Evolutionary conservation across 1,140 invertebrate species (phyloP).

Genomic region (Drosophila lowei): DNA sequence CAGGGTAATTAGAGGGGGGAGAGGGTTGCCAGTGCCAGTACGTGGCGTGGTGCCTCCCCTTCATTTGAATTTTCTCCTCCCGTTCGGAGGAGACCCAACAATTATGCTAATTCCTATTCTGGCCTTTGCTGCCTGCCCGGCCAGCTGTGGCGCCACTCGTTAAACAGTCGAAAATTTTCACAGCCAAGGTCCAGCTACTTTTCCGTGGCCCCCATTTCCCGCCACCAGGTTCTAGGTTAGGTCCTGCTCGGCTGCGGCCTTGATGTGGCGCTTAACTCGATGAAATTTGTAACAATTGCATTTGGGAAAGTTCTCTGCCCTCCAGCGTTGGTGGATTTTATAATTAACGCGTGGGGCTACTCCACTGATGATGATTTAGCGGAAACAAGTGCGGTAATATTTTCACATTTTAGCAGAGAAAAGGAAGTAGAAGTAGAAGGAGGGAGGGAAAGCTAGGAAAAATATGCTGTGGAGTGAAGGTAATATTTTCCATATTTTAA

Average conservation of each 20-base stretch:
- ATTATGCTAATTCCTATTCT: constrained; percentile 68
- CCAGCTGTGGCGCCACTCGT: constrained; percentile 63
- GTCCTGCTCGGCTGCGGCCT: constrained; percentile 13
- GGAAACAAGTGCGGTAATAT: constrained; percentile 27
- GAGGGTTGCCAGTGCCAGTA: neutral
- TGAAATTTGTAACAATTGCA: constrained; percentile 68
- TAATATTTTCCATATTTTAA: too few species aligned
- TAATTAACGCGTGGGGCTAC: constrained; percentile 26
- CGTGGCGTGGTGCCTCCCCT: neutral
- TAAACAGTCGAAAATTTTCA: constrained; percentile 63
- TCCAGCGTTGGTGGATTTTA: constrained; percentile 18
- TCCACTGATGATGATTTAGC: constrained; percentile 31
- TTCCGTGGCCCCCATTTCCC: too few species aligned
- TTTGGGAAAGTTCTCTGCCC: constrained; percentile 51
- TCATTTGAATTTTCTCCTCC: constrained; percentile 53
- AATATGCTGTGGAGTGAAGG: too few species aligned
- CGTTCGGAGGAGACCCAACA: constrained; percentile 18
- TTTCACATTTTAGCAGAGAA: constrained; percentile 15
- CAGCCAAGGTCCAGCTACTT: constrained; percentile 44
- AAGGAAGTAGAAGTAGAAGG: too few species aligned
- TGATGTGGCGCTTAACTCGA: constrained; percentile 48
- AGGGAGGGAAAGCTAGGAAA: too few species aligned
- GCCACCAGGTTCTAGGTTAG: neutral
- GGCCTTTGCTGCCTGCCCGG: constrained; percentile 20
- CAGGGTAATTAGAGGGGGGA: constrained; percentile 47